Base-by-base conservation (phyloP, 2,888 invertebrate species). In the Erebia aethiops region DNA sequence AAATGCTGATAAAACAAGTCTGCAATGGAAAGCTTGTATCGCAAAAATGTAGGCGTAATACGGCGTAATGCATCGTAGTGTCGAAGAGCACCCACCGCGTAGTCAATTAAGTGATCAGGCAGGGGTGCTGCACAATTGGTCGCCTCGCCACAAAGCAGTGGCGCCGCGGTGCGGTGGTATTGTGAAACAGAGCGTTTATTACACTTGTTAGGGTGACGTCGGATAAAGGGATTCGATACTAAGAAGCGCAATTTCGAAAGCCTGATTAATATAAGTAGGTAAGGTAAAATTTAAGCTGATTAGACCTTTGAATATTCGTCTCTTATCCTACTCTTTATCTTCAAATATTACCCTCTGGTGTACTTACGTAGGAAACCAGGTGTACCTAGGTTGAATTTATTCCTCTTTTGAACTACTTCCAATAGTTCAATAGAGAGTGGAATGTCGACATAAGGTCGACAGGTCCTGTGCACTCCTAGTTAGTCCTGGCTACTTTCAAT, bases 61-160 rank as follows among this genome's bases (percentile, higher is more conserved):
- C 77, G 62, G 72, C 64, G 71, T 70, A 67, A 72, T 76, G 75
- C 77, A 74, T 71, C 77, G 78, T 78, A 76, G 78, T 81, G 80
- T 85, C 85, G 77, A 84, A 87, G 88, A 88, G 84, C 88, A 87
- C 84, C 86, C 86, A 86, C 86, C 87, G 84, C 80, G 84, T 87
- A 91, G 91, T 92, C 92, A 92, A 92, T 92, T 92, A 92, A 90
- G 91, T 88, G 90, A 90, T 92, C 91, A 91, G 87, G 84, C 91
- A 91, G 91, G 91, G 91, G 92, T 89, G 86, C 85, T 83, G 86
- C 87, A 88, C 92, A 91, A 92, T 92, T 89, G 92, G 92, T 86
- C 92, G 92, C 92, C 90, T 91, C 85, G 80, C 82, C 85, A 93
- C 90, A 93, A 92, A 83, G 89, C 85, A 76, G 85, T 87, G 82